phyloP scores from a whole-genome alignment of 2,113 vertebrate species.

The Hemibagrus wyckioides region DNA sequence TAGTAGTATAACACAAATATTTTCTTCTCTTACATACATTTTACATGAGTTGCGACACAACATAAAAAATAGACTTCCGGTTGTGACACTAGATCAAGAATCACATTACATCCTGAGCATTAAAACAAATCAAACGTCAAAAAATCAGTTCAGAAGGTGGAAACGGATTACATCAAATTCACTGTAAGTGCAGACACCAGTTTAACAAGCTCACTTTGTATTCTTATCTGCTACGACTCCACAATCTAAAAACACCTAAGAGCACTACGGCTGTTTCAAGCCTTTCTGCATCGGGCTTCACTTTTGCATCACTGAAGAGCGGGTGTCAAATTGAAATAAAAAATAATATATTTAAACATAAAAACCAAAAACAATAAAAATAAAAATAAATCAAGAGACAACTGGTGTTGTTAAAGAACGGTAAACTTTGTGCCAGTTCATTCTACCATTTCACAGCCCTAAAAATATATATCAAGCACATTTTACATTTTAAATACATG shows the following conservation, averaged over 20 bases:
- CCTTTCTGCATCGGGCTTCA: constrained; percentile 37
- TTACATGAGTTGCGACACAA: constrained; percentile 81
- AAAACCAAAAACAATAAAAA: constrained; percentile 24
- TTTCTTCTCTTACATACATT: constrained; percentile 68
- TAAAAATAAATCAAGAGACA: neutral
- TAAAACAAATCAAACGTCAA: constrained; percentile 68
- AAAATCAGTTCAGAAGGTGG: constrained; percentile 37
- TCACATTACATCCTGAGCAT: constrained; percentile 89
- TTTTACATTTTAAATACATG: constrained; percentile 38
- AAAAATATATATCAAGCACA: constrained; percentile 19
- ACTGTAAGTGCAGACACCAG: constrained; percentile 39
- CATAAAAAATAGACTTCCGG: constrained; percentile 82
- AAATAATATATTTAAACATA: constrained; percentile 56
- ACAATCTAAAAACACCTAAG: constrained; percentile 27
- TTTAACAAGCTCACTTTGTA: constrained; percentile 22
- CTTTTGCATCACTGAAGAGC: constrained; percentile 10
- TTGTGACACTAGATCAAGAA: constrained; percentile 76
- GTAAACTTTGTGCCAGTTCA: constrained; percentile 29
- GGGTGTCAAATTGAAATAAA: constrained; percentile 23
- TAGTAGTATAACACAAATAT: constrained; percentile 47
- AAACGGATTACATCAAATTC: constrained; percentile 14
- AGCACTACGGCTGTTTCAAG: constrained; percentile 52
- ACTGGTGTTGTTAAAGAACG: constrained; percentile 24
- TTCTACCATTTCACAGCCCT: constrained; percentile 25
- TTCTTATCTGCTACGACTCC: constrained; percentile 36